Evolutionary conservation across 2,113 vertebrate genomes (phyloP).

Genomic region (Pituophis catenifer): DNA sequence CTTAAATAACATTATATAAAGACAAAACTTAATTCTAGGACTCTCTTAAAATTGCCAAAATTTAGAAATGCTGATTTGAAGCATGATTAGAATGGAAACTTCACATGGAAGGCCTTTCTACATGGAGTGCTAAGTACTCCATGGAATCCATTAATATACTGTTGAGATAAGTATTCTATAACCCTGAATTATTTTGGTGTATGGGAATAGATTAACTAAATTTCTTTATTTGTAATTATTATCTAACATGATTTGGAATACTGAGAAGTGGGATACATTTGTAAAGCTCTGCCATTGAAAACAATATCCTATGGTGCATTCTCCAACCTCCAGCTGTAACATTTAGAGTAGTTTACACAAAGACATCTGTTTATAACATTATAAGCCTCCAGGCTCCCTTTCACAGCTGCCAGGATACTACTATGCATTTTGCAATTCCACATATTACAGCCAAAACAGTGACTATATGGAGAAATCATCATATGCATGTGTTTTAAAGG

Average conservation of each 20-base stretch:
- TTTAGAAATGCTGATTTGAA: background rate
- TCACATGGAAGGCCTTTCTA: background rate
- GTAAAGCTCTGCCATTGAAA: background rate
- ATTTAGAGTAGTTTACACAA: background rate
- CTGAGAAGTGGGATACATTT: background rate
- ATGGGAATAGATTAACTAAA: background rate
- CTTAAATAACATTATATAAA: background rate
- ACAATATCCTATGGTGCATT: background rate
- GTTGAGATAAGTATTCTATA: background rate
- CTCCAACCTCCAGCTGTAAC: background rate
- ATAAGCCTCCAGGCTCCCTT: background rate
- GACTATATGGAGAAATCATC: background rate
- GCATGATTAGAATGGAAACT: background rate
- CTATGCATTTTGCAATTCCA: background rate
- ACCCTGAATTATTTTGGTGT: background rate
- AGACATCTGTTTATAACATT: background rate
- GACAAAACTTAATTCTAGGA: background rate
- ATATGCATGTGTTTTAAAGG: background rate
- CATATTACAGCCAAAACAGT: background rate
- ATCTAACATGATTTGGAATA: background rate
- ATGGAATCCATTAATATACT: background rate
- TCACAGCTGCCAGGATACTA: background rate
- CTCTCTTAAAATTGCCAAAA: background rate
- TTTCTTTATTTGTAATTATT: background rate
- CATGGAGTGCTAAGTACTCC: background rate